A percentile compares a stretch with the other conserved stretches of the same genome.
Evolutionary conservation across 2,113 vertebrate genomes (phyloP).

Genomic region (Apteryx mantelli): DNA sequence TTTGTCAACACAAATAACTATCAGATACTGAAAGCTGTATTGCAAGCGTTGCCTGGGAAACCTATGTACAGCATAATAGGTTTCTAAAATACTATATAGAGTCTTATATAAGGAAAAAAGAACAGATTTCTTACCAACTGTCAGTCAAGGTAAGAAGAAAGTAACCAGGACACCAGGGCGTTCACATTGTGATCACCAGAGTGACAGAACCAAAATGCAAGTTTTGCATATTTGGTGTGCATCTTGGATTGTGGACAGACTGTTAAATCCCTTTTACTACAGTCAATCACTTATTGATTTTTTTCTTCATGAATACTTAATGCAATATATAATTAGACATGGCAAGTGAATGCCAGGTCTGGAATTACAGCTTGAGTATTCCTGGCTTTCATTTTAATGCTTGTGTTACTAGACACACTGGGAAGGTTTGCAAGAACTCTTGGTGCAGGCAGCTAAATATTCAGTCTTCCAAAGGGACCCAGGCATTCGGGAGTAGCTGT

Average conservation of each 20-base stretch:
- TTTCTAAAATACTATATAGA: neutral
- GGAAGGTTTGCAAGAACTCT: neutral
- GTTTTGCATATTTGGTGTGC: neutral
- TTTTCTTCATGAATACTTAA: neutral
- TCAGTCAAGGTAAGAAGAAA: neutral
- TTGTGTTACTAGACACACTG: neutral
- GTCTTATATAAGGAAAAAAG: neutral
- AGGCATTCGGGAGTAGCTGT: neutral
- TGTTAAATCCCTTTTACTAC: neutral
- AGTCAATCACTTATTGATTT: neutral
- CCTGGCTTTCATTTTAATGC: neutral
- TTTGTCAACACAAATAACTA: conserved; percentile 45
- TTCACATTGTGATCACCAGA: neutral
- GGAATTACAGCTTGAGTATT: conserved; percentile 4
- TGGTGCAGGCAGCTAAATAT: fast-evolving
- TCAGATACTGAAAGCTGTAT: neutral
- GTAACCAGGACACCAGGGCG: neutral
- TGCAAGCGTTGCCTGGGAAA: conserved; percentile 58
- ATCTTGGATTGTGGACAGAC: neutral
- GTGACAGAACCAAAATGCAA: neutral
- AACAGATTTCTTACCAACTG: neutral
- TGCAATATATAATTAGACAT: neutral
- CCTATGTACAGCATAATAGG: neutral
- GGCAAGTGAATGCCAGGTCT: neutral
- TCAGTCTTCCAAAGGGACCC: neutral